Percentiles rank a stretch among this genome's conserved stretches.
These are phyloP conservation scores for Terrapene triunguis DNA, from an alignment of 2,113 vertebrate genomes.

Conservation along the genomic window DNA sequence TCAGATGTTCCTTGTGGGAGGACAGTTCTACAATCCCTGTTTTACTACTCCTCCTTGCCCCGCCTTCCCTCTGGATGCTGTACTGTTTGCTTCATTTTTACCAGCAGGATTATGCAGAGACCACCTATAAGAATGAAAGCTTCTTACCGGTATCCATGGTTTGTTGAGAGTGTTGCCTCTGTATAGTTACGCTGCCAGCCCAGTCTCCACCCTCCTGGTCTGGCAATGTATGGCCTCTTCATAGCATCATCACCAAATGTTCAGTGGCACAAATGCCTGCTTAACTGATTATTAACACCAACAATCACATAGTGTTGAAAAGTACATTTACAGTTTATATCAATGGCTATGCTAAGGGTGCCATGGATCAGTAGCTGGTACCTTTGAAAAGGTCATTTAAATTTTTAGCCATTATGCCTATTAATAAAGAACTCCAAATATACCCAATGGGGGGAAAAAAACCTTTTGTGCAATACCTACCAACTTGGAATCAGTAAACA, in stretches of 20 bases:
- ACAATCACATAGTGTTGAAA: not conserved
- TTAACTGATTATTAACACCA: not conserved
- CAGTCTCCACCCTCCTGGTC: not conserved
- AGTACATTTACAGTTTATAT: not conserved
- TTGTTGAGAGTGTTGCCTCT: not conserved
- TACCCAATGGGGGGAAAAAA: not conserved
- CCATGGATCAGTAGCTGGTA: not conserved
- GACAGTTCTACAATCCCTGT: not conserved
- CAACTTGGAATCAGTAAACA: not conserved
- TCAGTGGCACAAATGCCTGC: not conserved
- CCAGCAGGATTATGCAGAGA: not conserved
- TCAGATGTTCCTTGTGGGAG: not conserved
- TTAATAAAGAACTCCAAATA: not conserved
- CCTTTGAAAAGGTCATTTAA: not conserved
- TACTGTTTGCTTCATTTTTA: not conserved
- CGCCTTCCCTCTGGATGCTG: not conserved
- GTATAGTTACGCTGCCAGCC: not conserved
- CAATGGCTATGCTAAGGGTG: not conserved
- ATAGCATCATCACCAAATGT: not conserved
- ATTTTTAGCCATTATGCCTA: not conserved
- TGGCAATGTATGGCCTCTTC: not conserved
- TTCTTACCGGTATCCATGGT: not conserved
- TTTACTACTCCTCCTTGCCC: not conserved
- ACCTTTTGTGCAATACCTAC: not conserved
- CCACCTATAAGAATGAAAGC: not conserved